Conservation (phyloP, 2,888 invertebrate genomes). For the Sinopyrophorus schimmeli region DNA sequence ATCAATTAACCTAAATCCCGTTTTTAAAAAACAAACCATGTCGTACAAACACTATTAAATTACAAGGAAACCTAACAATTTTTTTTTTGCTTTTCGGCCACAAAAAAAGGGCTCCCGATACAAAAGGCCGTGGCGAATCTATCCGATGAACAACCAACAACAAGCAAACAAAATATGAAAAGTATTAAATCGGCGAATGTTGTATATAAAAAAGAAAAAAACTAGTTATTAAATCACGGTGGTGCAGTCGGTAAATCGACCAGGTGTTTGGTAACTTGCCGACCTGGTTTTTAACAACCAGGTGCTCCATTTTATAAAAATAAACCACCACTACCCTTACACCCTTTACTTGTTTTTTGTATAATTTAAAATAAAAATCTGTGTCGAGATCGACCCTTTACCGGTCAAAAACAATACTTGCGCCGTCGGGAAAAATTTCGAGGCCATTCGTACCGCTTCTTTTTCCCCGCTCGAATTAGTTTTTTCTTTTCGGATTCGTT, state of each 20-base stretch:
- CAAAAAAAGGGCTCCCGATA: too few species aligned
- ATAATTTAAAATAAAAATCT: constrained; percentile 46
- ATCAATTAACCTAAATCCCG: too few species aligned
- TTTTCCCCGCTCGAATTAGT: too few species aligned
- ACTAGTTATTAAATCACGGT: constrained; percentile 37
- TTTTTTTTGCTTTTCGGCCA: too few species aligned
- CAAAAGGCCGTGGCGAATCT: constrained; percentile 32
- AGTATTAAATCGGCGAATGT: constrained; percentile 31
- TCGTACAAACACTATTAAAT: too few species aligned
- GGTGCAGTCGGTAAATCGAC: constrained; percentile 35
- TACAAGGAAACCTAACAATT: too few species aligned
- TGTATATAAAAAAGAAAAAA: too few species aligned
- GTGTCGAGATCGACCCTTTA: constrained; percentile 41
- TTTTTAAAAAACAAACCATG: too few species aligned
- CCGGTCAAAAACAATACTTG: constrained; percentile 46
- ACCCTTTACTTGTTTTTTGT: constrained; percentile 43
- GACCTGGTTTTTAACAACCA: constrained; percentile 52
- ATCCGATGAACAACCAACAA: constrained; percentile 31
- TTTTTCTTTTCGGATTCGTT: too few species aligned
- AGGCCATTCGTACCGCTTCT: too few species aligned
- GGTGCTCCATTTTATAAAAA: constrained; percentile 52
- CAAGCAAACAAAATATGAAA: constrained; percentile 33
- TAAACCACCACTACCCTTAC: constrained; percentile 48
- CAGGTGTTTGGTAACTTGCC: constrained; percentile 52
- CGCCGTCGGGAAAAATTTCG: too few species aligned